phyloP scores from a whole-genome alignment of 2,113 vertebrate genomes.

The Rhadina sibilatrix region DNA sequence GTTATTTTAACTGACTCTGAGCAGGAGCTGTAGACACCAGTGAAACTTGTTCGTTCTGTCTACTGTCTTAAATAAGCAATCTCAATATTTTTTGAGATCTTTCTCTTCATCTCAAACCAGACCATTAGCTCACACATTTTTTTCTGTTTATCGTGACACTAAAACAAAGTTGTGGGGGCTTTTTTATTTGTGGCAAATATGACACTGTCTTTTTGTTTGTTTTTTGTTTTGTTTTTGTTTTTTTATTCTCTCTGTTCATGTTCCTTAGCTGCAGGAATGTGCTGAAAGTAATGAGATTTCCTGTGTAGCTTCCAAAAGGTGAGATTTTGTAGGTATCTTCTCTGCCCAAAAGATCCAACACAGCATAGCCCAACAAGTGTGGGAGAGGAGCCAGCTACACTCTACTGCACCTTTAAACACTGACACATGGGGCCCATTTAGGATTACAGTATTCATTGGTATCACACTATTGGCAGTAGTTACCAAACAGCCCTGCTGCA shows the following conservation, averaged over 20 bases:
- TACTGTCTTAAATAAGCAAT: neutral
- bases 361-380: neutral
- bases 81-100: neutral
- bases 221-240: neutral
- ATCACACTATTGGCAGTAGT: neutral
- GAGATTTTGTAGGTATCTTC: neutral
- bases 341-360: neutral
- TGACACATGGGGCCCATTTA: neutral
- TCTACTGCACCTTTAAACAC: neutral
- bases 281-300: neutral
- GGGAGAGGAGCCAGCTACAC: neutral
- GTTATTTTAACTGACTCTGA: neutral
- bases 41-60: neutral
- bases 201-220: accelerated
- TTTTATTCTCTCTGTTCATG: accelerated
- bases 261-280: accelerated
- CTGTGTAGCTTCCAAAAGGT: neutral
- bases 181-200: neutral
- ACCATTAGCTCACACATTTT: accelerated
- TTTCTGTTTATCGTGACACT: neutral
- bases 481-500: neutral
- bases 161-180: neutral
- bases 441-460: neutral
- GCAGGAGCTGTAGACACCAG: neutral
- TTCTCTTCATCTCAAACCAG: neutral